Evolutionary conservation across 2,113 vertebrate genomes (phyloP).

Genomic region (Odocoileus hemionus): DNA sequence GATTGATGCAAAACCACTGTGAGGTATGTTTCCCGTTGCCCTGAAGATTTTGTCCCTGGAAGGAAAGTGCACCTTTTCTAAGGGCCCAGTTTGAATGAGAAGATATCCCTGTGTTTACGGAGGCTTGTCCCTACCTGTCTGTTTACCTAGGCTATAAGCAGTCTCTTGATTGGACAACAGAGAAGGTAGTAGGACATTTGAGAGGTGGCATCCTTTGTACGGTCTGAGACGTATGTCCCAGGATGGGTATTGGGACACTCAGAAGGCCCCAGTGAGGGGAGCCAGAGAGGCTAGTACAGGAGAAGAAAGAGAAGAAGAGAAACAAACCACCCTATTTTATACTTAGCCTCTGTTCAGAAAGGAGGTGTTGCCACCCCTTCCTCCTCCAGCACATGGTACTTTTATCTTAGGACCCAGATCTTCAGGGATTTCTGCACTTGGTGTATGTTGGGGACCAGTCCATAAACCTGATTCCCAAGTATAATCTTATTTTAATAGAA

Average conservation of each 20-base stretch:
- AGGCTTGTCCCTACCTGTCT: not conserved
- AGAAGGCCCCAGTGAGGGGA: not conserved
- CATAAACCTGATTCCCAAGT: not conserved
- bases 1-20: not conserved
- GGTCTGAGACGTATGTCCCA: not conserved
- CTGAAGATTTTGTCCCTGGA: not conserved
- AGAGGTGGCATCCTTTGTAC: not conserved
- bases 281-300: accelerated
- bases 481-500: not conserved
- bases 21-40: not conserved
- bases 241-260: not conserved
- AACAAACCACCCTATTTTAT: accelerated
- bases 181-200: not conserved
- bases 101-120: accelerated
- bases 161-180: not conserved
- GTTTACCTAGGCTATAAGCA: not conserved
- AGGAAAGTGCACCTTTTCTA: not conserved
- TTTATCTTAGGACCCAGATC: not conserved
- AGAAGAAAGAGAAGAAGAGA: not conserved
- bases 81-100: not conserved
- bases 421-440: not conserved
- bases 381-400: accelerated
- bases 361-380: not conserved
- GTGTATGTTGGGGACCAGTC: not conserved
- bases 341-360: no score